These are phyloP conservation scores for Campaea margaritaria DNA, from an alignment of 2,888 invertebrate genomes.

Conservation along the genomic window DNA sequence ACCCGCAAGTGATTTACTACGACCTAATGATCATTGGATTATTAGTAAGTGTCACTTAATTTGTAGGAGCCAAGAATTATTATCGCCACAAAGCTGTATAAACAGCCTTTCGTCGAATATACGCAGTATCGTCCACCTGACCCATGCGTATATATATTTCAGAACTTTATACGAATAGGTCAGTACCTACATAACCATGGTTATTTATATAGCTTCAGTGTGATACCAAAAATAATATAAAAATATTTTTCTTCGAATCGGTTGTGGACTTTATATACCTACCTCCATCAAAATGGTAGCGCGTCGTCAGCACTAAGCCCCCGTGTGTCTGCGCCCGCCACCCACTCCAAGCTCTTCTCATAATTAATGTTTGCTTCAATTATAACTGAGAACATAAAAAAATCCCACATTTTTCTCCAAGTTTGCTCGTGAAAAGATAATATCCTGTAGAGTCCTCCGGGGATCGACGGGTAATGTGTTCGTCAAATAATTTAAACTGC, in stretches of 20 bases:
- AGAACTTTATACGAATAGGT: no score
- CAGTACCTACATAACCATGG: no score
- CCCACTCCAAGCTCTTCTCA: constrained; percentile 53
- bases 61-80: no score
- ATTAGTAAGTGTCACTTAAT: constrained; percentile 9
- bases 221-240: no score
- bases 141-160: no score
- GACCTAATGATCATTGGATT: constrained; percentile 48
- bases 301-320: constrained; percentile 14
- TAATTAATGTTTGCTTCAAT: constrained; percentile 74
- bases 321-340: constrained; percentile 37
- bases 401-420: constrained; percentile 48
- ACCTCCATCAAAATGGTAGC: constrained; percentile 2
- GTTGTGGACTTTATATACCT: not conserved
- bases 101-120: no score
- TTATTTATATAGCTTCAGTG: no score
- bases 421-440: constrained; percentile 50
- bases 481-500: constrained; percentile 39
- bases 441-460: constrained; percentile 41
- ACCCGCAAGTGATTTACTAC: constrained; percentile 49
- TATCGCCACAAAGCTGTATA: no score
- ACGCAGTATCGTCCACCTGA: no score
- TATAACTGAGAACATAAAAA: constrained; percentile 58
- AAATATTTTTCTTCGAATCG: not conserved
- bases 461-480: constrained; percentile 36